Base-by-base conservation (phyloP, 2,888 invertebrate genomes). In the Malthinus flaveolus region DNA sequence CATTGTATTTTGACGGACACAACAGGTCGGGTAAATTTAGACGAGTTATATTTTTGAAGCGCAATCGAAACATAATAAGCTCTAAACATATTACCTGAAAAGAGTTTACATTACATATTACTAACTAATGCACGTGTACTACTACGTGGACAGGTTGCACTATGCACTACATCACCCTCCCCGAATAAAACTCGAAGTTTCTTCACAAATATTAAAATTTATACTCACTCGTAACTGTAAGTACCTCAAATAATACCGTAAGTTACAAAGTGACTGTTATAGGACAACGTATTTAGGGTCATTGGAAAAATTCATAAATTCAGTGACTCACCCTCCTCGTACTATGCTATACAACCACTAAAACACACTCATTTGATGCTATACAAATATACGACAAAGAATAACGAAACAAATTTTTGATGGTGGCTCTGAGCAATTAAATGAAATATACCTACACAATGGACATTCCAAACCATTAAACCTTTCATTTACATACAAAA, bases 401-500 rank as follows among this genome's bases (percentile, higher is more conserved):
- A 60, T 62, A 64, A 62, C 62, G 58, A 57, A 61, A 63, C 59
- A 64, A 58, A 59, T 61, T 63, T 59, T 47, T 31, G 36, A 49
- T 52, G 59, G 52, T 59, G 49, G 31, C 55, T 61, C 47, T 50
- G 45, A 32, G 62, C 56, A 66, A 66, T 66, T 66, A 66, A 64
- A 66, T 66, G 48, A 60, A 44, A 63, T 61, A 62, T 61, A 63
- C 57, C 55, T 62, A 49, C 37, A 54, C 60, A 66, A 68, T 64
- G 68, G 67, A 65, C 68, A 68, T 69, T 70, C 68, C 68, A 52
- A 66, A 63, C 67, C 70, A 70, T 70, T 70, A 68, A 67, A 60
- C 66, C 57, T 52, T 64, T 59, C 35, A 49, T 52, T 58, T 50
- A 46, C 49, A 49, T 49, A 54, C 36, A 48, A 55, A 49, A 50